phyloP scores from a whole-genome alignment of 2,113 vertebrate species.

The Vulpes lagopus region DNA sequence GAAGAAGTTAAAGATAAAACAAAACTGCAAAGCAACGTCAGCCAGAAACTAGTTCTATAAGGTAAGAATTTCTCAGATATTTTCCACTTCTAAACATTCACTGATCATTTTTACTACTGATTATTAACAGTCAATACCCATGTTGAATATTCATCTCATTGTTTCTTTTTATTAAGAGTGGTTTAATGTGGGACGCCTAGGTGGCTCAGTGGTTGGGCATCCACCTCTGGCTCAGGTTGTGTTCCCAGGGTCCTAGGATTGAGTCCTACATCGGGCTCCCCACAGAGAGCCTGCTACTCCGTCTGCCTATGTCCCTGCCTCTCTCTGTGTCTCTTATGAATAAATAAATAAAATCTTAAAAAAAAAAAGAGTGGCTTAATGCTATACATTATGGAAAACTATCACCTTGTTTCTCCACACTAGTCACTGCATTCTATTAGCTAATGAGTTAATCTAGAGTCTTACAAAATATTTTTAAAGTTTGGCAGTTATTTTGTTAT shows the following conservation, averaged over 20 bases:
- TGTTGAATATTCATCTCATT: neutral
- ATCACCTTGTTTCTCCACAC: neutral
- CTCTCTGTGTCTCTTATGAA: too few species aligned
- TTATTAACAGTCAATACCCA: neutral
- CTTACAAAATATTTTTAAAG: constrained; percentile 32
- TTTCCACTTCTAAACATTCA: neutral
- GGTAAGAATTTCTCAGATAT: neutral
- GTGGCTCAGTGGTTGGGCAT: too few species aligned
- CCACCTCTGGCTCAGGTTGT: too few species aligned
- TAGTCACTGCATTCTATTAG: neutral
- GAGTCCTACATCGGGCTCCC: too few species aligned
- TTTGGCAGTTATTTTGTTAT: constrained; percentile 36
- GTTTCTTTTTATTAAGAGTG: neutral
- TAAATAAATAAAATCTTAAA: too few species aligned
- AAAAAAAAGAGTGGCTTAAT: neutral
- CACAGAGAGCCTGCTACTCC: too few species aligned
- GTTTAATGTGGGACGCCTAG: neutral
- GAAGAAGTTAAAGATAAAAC: constrained; percentile 44
- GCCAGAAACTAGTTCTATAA: neutral
- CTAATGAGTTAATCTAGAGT: neutral
- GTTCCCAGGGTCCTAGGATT: too few species aligned
- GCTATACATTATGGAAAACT: neutral
- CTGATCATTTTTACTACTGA: constrained; percentile 5
- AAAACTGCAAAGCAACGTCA: constrained; percentile 22
- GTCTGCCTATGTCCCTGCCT: too few species aligned